Evolutionary conservation across 2,113 vertebrate species (phyloP), one percentile per base, ranked within the genome.

Genomic region (Ammodytes dubius): DNA sequence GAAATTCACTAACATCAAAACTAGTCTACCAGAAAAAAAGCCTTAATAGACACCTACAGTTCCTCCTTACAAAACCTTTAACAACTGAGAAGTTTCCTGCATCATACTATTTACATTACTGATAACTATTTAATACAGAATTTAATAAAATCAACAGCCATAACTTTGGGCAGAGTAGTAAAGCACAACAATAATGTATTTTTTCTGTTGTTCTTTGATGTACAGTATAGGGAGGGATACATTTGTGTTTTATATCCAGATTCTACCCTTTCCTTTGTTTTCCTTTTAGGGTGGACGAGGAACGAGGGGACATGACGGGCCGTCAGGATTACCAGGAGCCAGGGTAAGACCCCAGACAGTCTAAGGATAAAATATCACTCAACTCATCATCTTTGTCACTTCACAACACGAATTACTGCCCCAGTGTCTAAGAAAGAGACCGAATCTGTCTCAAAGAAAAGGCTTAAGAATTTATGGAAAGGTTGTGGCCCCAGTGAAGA

Each of bases 261-360:
- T 45, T 73, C 0, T 2, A 37, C 10, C 14, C 1, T 45, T 37
- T 15, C 1, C 69, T 56, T 74, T 46, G 4, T 70, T 2, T 70
- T 27, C 27, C 4, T 60, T 84, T 76, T 77, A 99, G 98, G 98
- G 98, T 66, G 93, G 93, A 60, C 95, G 96, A 95, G 98, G 98
- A 56, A 93, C 92, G 69, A 67, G 72, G 68, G 98, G 98, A 74
- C 94, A 93, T 50, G 83, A 45, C 0, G 98, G 98, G 50, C 93
- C 97, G 69, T 84, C 88, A 61, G 98, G 98, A 59, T 50, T 79
- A 49, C 96, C 95, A 75, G 98, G 98, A 79, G 93, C 95, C 87
- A 91, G 87, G 96, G 98, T 99, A 93, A 97, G 97, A 94, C 46
- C 46, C 7, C 12, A 64, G 2, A 58, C 2, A 15, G 61, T 19